phyloP scores from a whole-genome alignment of 2,113 vertebrate species.

The Salminus brasiliensis region DNA sequence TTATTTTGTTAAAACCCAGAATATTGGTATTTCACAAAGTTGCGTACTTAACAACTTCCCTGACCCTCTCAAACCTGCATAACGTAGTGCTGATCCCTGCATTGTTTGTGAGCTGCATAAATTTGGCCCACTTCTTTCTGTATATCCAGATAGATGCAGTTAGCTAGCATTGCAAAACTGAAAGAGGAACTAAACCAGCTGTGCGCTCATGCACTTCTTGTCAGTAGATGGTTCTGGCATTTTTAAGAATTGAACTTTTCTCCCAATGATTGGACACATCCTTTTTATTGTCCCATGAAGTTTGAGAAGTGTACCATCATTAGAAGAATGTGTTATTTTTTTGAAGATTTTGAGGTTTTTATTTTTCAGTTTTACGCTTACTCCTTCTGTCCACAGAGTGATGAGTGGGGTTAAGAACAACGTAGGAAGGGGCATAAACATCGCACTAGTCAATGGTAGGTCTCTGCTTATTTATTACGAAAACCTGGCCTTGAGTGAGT shows the following conservation, averaged over 20 bases:
- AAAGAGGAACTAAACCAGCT: not conserved
- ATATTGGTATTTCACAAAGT: too few relatives aligned
- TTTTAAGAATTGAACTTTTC: not conserved
- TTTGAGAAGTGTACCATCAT: too few relatives aligned
- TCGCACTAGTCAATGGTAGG: constrained; percentile 89
- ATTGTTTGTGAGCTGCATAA: too few relatives aligned
- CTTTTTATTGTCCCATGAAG: too few relatives aligned
- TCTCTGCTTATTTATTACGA: not conserved
- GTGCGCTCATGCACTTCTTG: not conserved
- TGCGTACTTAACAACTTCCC: too few relatives aligned
- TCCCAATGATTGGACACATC: too few relatives aligned
- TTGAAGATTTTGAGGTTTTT: not conserved
- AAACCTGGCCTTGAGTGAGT: not conserved
- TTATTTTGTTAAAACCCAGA: too few relatives aligned
- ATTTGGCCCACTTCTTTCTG: too few relatives aligned
- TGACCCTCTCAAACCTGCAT: too few relatives aligned
- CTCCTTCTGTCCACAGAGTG: constrained; percentile 72
- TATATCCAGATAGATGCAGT: too few relatives aligned
- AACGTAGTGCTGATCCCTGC: too few relatives aligned
- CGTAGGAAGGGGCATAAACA: constrained; percentile 93
- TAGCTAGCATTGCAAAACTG: not conserved
- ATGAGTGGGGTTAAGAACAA: constrained; percentile 99
- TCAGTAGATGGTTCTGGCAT: not conserved
- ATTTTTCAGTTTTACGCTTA: not conserved
- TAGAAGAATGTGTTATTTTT: too few relatives aligned